Conservation (phyloP, 2,113 vertebrate genomes). For the Ailuropoda melanoleuca region DNA sequence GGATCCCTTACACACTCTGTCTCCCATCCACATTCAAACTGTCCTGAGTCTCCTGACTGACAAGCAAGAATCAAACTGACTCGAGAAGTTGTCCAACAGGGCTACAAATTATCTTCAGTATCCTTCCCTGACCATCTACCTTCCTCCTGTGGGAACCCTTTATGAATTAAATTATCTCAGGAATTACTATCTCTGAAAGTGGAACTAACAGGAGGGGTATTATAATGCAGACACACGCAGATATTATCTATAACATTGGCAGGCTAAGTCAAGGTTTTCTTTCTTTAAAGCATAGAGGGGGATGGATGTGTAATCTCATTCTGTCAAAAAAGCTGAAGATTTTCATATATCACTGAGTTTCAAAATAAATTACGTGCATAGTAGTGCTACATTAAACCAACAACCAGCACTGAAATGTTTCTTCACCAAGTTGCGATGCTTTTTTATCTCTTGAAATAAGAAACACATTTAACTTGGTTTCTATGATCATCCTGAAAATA, state of each 20-base stretch:
- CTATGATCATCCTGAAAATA: slow-evolving; percentile 81
- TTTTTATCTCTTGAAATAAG: slow-evolving; percentile 81
- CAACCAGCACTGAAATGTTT: slow-evolving; percentile 69
- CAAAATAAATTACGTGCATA: slow-evolving; percentile 73
- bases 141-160: slow-evolving; percentile 15
- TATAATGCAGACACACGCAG: background rate
- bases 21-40: background rate
- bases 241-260: slow-evolving; percentile 56
- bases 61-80: slow-evolving; percentile 19
- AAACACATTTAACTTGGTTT: slow-evolving; percentile 82
- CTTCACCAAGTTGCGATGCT: slow-evolving; percentile 65
- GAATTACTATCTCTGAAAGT: slow-evolving; percentile 40
- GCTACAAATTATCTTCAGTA: slow-evolving; percentile 24
- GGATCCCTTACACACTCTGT: background rate
- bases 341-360: slow-evolving; percentile 75
- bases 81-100: slow-evolving; percentile 52
- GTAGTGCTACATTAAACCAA: slow-evolving; percentile 62
- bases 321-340: slow-evolving; percentile 73
- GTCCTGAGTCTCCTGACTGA: background rate
- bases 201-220: slow-evolving; percentile 36
- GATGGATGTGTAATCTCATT: slow-evolving; percentile 68
- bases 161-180: slow-evolving; percentile 54
- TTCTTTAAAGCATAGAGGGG: slow-evolving; percentile 39
- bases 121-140: slow-evolving; percentile 24
- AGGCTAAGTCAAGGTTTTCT: slow-evolving; percentile 58